Evolutionary conservation across 2,797 vertebrate genomes (phyloP), one percentile per base, ranked within the genome.

Genomic region (Eulemur mongoz): DNA sequence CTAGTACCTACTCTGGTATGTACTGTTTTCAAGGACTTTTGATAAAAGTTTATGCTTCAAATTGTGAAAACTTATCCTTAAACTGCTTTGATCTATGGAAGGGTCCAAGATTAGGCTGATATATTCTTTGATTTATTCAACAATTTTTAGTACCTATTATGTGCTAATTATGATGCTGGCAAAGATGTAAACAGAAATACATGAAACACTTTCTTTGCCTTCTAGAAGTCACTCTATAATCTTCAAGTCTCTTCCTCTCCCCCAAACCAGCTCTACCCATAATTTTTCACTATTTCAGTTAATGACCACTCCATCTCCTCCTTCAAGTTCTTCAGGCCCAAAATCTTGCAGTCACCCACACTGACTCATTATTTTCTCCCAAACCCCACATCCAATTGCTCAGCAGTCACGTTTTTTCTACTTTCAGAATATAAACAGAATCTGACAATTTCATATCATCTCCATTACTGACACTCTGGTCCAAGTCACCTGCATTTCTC

Each of bases 1-100:
- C 65, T 82, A 70, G 23, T n/a, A 89, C n/a, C 50, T 94, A 63
- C 69, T 65, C 61, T 75, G 32, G n/a, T 70, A 73, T 43, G 69
- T 8, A 69, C 20, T 79, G 38, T 81, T 69, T 65, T 54, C 27
- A 75, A 89, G 48, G 72, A 91, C 32, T 89, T 79, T 54, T 38
- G 23, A 32, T 88, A 79, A 72, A 83, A 1, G 8, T 72, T 45
- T 72, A n/a, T 50, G n/a, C 48, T 57, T 87, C 27, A 87, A 87
- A 90, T 52, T 92, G 7, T 63, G 14, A 61, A 96, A 96, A 87
- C n/a, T 85, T 63, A 85, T 45, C 40, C 43, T 89, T 72, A 91
- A 57, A 50, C 22, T 67, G 30, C 20, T 83, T 75, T 59, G 18
- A 38, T 59, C 76, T 88, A 59, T 83, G 48, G 35, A 75, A 89